phyloP scores from a whole-genome alignment of 2,797 vertebrate genomes.

The Anabacerthia variegaticeps region DNA sequence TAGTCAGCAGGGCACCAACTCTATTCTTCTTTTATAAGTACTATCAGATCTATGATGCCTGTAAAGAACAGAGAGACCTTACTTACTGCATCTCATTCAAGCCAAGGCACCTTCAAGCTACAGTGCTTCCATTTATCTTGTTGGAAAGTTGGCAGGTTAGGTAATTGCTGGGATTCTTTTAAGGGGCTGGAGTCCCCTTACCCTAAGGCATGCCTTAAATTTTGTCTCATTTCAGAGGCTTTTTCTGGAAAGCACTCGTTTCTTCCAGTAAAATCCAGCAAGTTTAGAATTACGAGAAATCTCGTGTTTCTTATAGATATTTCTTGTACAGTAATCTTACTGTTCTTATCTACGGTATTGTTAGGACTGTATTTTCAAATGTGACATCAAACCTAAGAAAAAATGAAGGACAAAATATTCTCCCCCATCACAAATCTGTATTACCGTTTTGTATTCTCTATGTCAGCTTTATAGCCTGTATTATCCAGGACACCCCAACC shows the following conservation, averaged over 20 bases:
- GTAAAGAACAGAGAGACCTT: constrained; percentile 70
- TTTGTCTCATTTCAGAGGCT: constrained; percentile 4
- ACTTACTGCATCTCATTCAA: constrained; percentile 69
- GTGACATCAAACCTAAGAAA: not conserved
- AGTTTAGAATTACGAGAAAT: constrained; percentile 4
- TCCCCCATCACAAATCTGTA: not conserved
- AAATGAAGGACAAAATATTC: not conserved
- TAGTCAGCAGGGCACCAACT: constrained; percentile 79
- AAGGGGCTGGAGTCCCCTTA: constrained; percentile 45
- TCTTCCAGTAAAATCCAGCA: not conserved
- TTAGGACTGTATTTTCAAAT: not conserved
- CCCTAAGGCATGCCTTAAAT: constrained; percentile 41
- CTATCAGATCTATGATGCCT: constrained; percentile 74
- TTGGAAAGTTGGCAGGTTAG: constrained; percentile 63
- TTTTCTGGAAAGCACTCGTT: not conserved
- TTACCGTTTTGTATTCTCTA: not conserved
- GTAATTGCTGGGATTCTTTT: constrained; percentile 62
- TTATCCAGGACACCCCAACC: not conserved
- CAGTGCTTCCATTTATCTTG: constrained; percentile 70
- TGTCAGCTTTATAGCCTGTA: not conserved
- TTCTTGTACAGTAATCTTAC: not conserved
- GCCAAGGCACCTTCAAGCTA: constrained; percentile 77
- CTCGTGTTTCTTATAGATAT: not conserved
- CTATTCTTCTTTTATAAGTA: constrained; percentile 76
- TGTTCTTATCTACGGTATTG: not conserved